Conservation (phyloP, 92 coral and sea anemone species). For the Diadumene lineata region DNA sequence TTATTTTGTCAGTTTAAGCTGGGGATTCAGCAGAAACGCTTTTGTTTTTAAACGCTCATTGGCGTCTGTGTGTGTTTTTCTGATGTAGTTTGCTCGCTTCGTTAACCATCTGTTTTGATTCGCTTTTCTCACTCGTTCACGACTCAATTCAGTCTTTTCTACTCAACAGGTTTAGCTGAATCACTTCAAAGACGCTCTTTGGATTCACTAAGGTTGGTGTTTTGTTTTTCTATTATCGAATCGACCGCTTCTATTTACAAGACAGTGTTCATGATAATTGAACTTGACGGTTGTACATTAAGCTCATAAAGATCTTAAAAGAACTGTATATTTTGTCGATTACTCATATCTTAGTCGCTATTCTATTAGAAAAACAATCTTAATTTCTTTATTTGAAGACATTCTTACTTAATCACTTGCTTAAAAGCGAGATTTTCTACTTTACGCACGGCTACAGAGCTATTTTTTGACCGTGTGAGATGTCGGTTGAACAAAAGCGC, state of each 20-base stretch:
- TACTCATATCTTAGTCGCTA: slow-evolving; percentile 18
- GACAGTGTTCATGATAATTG: slow-evolving; percentile 86
- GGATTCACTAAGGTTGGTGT: slow-evolving; percentile 80
- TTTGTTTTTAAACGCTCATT: slow-evolving; percentile 17
- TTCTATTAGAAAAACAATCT: slow-evolving; percentile 7
- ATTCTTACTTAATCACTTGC: background rate
- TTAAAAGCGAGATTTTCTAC: background rate
- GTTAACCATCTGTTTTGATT: slow-evolving; percentile 19
- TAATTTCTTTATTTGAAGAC: background rate
- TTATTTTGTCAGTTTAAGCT: slow-evolving; percentile 27
- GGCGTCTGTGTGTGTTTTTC: slow-evolving; percentile 31
- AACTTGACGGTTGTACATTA: slow-evolving; percentile 72
- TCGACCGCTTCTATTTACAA: slow-evolving; percentile 85
- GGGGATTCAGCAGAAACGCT: slow-evolving; percentile 9
- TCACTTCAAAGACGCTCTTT: slow-evolving; percentile 59
- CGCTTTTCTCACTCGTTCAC: slow-evolving; percentile 1
- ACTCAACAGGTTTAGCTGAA: slow-evolving; percentile 38
- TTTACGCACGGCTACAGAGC: background rate
- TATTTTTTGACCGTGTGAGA: too few species aligned
- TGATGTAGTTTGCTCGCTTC: slow-evolving; percentile 9
- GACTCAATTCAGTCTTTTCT: slow-evolving; percentile 33
- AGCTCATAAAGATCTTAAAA: slow-evolving; percentile 24
- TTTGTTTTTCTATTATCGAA: slow-evolving; percentile 90
- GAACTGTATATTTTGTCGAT: slow-evolving; percentile 35
- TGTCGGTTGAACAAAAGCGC: slow-evolving; percentile 7